These are phyloP conservation scores for Aulostomus chinensis DNA, from an alignment of 2,797 vertebrate genomes.

Conservation along the genomic window DNA sequence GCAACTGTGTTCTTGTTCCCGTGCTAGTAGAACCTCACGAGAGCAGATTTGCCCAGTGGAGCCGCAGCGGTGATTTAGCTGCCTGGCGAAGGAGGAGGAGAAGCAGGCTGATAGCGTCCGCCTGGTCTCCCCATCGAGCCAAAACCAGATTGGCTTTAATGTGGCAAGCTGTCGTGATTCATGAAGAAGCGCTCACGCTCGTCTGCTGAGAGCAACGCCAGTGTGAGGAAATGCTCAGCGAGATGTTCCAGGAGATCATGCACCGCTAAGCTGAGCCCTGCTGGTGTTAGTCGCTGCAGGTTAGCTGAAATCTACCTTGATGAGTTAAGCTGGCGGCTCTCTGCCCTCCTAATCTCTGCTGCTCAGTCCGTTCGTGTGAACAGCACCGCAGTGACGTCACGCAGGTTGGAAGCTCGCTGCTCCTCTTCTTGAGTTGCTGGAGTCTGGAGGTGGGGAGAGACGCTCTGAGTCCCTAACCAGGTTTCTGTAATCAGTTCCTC, in stretches of 20 bases:
- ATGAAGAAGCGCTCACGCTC: constrained; percentile 8
- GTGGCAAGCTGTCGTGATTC: background rate
- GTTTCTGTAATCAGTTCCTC: no score
- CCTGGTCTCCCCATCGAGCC: no score
- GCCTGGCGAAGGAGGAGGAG: constrained; percentile 6
- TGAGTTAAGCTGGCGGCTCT: constrained; percentile 41
- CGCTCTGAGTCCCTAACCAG: no score
- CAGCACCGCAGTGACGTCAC: constrained; percentile 9
- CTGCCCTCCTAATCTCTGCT: constrained; percentile 40
- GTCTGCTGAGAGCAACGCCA: background rate
- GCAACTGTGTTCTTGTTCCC: no score
- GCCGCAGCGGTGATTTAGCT: no score
- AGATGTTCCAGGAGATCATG: constrained; percentile 1
- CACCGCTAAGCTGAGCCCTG: background rate
- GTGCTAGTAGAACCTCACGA: no score
- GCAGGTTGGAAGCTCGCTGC: no score
- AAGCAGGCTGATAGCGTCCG: no score
- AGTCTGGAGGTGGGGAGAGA: no score
- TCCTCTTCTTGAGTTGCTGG: no score
- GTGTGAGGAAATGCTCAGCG: constrained; percentile 8
- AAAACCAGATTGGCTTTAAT: no score
- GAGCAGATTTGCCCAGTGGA: no score
- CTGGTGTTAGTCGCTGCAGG: constrained; percentile 20
- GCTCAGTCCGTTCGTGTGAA: constrained; percentile 12
- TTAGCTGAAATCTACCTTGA: constrained; percentile 56